A percentile compares a stretch with the other conserved stretches of the same genome.
phyloP scores from a whole-genome alignment of 2,888 invertebrate genomes.

The Disparrhopalites patrizii region DNA sequence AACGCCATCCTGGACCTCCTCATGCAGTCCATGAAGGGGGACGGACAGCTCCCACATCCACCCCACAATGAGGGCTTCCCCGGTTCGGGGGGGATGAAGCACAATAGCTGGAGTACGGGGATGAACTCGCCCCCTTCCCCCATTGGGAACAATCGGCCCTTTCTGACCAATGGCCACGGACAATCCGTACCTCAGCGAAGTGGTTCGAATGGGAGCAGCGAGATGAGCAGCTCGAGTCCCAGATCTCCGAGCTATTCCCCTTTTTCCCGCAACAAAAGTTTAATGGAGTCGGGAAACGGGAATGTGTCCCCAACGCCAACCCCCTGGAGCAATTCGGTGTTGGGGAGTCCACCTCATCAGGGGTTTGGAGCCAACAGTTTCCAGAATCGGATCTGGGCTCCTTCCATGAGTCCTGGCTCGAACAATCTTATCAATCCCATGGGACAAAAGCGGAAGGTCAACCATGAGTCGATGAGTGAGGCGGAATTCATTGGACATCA shows the following conservation, averaged over 20 bases:
- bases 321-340: conserved; percentile 48
- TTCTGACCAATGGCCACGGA: conserved; percentile 35
- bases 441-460: conserved; percentile 52
- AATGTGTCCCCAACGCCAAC: conserved; percentile 48
- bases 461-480: conserved; percentile 55
- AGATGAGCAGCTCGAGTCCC: conserved; percentile 47
- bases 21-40: conserved; percentile 48
- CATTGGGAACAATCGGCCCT: conserved; percentile 46
- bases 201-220: conserved; percentile 47
- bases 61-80: conserved; percentile 27
- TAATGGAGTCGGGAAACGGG: conserved; percentile 49
- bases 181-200: conserved; percentile 41
- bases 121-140: conserved; percentile 47
- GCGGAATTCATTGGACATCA: conserved; percentile 52
- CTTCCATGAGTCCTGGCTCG: conserved; percentile 47
- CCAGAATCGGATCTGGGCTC: conserved; percentile 47
- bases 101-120: conserved; percentile 45
- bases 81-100: conserved; percentile 32
- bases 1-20: conserved; percentile 46
- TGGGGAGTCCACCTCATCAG: conserved; percentile 48
- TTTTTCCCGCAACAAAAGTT: conserved; percentile 44
- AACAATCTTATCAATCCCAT: conserved; percentile 49
- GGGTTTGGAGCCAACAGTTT: conserved; percentile 37
- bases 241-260: conserved; percentile 45
- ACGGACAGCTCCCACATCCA: conserved; percentile 27